Percentiles rank a stretch among this genome's conserved stretches.
phyloP scores from a whole-genome alignment of 2,113 vertebrate species.

The Crotalus helleri region DNA sequence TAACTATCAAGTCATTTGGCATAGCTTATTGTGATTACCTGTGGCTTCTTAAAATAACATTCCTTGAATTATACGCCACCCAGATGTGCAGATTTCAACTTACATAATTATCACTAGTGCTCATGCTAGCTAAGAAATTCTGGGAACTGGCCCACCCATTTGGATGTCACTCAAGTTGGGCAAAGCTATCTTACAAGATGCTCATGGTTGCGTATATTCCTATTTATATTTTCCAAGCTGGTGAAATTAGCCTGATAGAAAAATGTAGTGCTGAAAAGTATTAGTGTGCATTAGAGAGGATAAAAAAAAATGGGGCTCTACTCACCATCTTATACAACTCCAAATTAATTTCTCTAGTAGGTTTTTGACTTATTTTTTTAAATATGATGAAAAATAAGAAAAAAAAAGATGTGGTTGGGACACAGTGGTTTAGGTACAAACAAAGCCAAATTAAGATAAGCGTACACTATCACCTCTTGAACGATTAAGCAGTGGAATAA shows the following conservation, averaged over 20 bases:
- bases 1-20: conserved; percentile 36
- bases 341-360: not conserved
- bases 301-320: not conserved
- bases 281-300: not conserved
- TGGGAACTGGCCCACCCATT: not conserved
- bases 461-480: not conserved
- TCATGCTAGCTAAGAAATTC: not conserved
- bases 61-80: not conserved
- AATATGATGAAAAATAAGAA: not conserved
- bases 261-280: not conserved
- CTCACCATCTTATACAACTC: not conserved
- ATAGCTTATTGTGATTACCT: conserved; percentile 36
- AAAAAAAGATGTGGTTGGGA: not conserved
- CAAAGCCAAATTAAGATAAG: not conserved
- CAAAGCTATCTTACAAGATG: not conserved
- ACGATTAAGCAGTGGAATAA: not conserved
- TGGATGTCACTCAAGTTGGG: not conserved
- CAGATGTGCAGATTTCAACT: not conserved
- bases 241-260: not conserved
- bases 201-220: not conserved
- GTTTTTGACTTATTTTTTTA: not conserved
- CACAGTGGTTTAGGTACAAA: not conserved
- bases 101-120: not conserved
- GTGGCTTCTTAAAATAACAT: not conserved
- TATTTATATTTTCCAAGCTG: not conserved